phyloP scores from a whole-genome alignment of 2,113 vertebrate species.

The Tragelaphus buxtoni region DNA sequence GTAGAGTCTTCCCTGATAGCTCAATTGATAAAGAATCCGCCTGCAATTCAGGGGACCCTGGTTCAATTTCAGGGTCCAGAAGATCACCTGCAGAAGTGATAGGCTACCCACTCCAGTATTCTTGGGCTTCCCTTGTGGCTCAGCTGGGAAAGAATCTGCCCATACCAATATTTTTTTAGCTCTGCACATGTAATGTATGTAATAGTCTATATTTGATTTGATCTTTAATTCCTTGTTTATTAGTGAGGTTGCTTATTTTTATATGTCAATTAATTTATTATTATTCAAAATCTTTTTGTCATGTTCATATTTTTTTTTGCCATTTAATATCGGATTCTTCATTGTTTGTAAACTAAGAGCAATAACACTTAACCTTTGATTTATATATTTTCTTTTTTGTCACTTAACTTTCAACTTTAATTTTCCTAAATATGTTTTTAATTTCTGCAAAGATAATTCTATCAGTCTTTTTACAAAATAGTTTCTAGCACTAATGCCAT shows the following conservation, averaged over 20 bases:
- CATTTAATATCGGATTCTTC: background rate
- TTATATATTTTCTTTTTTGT: background rate
- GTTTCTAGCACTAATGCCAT: background rate
- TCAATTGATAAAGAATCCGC: background rate
- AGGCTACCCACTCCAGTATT: background rate
- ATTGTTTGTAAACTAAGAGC: background rate
- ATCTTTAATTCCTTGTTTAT: background rate
- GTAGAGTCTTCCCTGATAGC: background rate
- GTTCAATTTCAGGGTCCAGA: background rate
- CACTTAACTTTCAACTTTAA: background rate
- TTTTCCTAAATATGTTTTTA: background rate
- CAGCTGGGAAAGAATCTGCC: background rate
- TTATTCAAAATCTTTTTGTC: no score
- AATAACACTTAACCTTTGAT: background rate
- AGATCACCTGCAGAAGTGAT: background rate
- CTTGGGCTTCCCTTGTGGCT: background rate
- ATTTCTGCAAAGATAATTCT: background rate
- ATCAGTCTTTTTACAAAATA: background rate
- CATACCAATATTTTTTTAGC: background rate
- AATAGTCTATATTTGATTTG: background rate
- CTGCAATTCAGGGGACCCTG: background rate
- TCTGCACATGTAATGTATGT: background rate
- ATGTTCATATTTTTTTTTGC: conserved; percentile 16
- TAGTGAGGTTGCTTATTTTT: no score
- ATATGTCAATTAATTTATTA: no score